Percentiles rank a stretch among this genome's conserved stretches.
Conservation (phyloP, 2,888 invertebrate species). For the Cosmia trapezina region DNA sequence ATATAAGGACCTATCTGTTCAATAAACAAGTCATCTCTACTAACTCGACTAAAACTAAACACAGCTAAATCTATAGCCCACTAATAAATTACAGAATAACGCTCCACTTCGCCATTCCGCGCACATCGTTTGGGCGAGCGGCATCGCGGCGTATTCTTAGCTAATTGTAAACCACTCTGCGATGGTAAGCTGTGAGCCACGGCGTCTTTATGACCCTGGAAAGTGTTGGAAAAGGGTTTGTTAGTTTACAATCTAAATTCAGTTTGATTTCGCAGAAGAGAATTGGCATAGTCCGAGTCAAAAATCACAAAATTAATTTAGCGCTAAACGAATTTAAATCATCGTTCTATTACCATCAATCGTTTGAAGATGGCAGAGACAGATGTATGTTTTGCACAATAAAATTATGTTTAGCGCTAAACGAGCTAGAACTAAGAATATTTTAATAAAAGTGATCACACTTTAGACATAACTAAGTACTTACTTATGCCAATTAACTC, state of each 20-base stretch:
- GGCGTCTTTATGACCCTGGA: slow-evolving; percentile 39
- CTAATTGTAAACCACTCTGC: slow-evolving; percentile 74
- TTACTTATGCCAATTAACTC: too few relatives aligned
- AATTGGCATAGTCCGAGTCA: neutral
- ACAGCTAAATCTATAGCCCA: neutral
- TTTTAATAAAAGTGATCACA: too few relatives aligned
- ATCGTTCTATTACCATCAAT: neutral
- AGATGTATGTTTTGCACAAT: neutral
- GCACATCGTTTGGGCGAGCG: slow-evolving; percentile 57
- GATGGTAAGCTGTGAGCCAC: slow-evolving; percentile 33
- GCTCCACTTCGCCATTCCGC: slow-evolving; percentile 57
- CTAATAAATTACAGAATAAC: slow-evolving; percentile 61
- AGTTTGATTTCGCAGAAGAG: neutral
- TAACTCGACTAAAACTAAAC: slow-evolving; percentile 10
- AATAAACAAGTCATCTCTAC: neutral
- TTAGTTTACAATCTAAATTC: neutral
- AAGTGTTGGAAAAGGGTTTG: neutral
- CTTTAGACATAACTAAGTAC: too few relatives aligned
- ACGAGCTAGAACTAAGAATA: neutral
- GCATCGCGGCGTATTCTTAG: slow-evolving; percentile 64
- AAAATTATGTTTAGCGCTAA: neutral
- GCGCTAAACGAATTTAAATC: neutral
- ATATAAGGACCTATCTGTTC: too few relatives aligned
- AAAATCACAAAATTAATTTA: neutral
- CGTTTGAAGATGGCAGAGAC: neutral